phyloP scores from a whole-genome alignment of 2,113 vertebrate species.

The Aramus guarauna region DNA sequence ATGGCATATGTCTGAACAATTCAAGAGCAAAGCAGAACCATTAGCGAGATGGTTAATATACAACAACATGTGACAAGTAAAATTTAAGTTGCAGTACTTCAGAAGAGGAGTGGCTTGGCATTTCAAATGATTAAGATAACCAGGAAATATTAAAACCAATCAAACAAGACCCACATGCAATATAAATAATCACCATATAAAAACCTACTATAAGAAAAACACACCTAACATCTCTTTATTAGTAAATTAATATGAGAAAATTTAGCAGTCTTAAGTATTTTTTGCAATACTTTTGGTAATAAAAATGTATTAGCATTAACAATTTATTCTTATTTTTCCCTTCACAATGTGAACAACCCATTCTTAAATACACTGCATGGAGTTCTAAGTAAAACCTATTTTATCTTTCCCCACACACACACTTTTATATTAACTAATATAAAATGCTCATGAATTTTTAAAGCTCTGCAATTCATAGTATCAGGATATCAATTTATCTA shows the following conservation, averaged over 20 bases:
- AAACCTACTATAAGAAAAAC: neutral
- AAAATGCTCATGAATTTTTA: neutral
- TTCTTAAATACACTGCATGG: neutral
- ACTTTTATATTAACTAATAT: neutral
- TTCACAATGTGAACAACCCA: neutral
- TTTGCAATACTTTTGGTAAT: neutral
- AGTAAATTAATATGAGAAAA: neutral
- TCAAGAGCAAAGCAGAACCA: neutral
- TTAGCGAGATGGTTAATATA: neutral
- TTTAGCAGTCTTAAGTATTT: neutral
- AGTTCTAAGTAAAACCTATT: neutral
- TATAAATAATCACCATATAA: neutral
- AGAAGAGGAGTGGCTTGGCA: neutral
- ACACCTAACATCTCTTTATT: neutral
- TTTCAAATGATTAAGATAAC: neutral
- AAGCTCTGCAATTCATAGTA: neutral
- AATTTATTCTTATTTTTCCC: neutral
- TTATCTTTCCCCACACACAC: neutral
- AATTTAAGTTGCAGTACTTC: neutral
- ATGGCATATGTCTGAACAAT: neutral
- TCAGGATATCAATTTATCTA: neutral
- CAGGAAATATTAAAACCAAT: neutral
- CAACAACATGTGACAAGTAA: rapidly evolving
- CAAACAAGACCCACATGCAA: neutral
- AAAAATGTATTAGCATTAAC: neutral